phyloP scores from a whole-genome alignment of 1,140 invertebrate species.

The Eumeta japonica region DNA sequence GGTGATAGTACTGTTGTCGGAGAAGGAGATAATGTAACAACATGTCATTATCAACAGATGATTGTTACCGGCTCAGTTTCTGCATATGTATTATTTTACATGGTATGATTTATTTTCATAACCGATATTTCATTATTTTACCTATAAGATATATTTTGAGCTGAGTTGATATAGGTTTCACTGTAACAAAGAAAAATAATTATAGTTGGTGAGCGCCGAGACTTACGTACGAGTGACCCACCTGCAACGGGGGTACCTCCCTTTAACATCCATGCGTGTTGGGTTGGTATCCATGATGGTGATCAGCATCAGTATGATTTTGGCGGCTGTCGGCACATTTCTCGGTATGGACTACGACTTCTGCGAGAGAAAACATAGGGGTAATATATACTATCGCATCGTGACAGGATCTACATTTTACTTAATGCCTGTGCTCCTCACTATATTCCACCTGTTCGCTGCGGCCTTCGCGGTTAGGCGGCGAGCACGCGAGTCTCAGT shows the following conservation, averaged over 20 bases:
- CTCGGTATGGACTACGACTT: conserved; percentile 59
- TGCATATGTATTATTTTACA: conserved; percentile 64
- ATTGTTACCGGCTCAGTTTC: conserved; percentile 52
- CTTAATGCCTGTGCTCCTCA: conserved; percentile 55
- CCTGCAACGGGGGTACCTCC: conserved; percentile 53
- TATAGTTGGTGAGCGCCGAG: conserved; percentile 66
- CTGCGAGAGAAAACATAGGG: conserved; percentile 54
- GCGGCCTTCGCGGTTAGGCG: conserved; percentile 41
- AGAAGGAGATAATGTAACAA: conserved; percentile 57
- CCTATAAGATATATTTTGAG: neutral
- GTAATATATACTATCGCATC: conserved; percentile 54
- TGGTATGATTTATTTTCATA: conserved; percentile 43
- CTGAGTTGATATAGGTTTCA: neutral
- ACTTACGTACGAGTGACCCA: conserved; percentile 63
- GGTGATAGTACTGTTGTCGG: conserved; percentile 68
- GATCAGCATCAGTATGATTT: conserved; percentile 7
- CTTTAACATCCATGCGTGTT: conserved; percentile 39
- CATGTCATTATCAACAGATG: conserved; percentile 69
- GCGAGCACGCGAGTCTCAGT: conserved; percentile 51
- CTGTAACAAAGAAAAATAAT: conserved; percentile 25
- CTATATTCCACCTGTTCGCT: conserved; percentile 54
- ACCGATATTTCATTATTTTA: too few species aligned
- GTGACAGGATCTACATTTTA: conserved; percentile 60
- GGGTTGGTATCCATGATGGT: conserved; percentile 11
- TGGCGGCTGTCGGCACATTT: conserved; percentile 22